Evolutionary conservation across 2,888 invertebrate genomes (phyloP), one percentile per base, ranked within the genome.

Genomic region (Nemotelus pantherinus): DNA sequence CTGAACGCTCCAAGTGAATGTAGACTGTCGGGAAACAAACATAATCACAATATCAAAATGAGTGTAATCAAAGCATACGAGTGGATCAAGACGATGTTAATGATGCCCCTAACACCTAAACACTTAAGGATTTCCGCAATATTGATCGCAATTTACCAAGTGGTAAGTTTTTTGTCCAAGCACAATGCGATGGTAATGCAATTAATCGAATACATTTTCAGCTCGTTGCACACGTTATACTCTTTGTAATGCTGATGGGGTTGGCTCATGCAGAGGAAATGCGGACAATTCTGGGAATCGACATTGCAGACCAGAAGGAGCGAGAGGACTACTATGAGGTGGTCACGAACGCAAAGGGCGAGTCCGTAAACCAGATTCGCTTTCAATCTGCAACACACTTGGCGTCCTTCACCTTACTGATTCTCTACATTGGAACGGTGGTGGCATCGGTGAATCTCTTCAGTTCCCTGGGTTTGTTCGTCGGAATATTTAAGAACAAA

Each of bases 181-280:
- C 25, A 25, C 25, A 25, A 25, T 25, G 25, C 25, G 65, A 43
- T 39, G 7, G 9, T 68, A 64, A 48, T 74, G 41, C 39, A 63
- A 70, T 70, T 50, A 55, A 58, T 72, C 43, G 58, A 47, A 47
- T n/a, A 10, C 72, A 72, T 63, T 77, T 65, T 53, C 81, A 87
- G 87, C 81, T 87, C n/a, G 82, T 87, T 77, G 85, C 87, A 4
- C 86, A 86, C 77, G 82, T 86, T 25, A 78, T 85, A 45, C 81
- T 87, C 44, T 87, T 87, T 78, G 81, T 87, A 70, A 85, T 86
- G 68, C 79, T 87, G 3, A 80, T 87, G 77, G 85, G 86, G 7
- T 80, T 87, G 72, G 85, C 86, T 0, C 87, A 87, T 81, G 86
- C 86, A 47, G 87, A 87, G 77, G 85, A 87, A 83, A 86, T 86